Percentiles rank a stretch among this genome's conserved stretches.
Evolutionary conservation across 2,888 invertebrate genomes (phyloP).

Genomic region (Troglohyphantes excavatus): DNA sequence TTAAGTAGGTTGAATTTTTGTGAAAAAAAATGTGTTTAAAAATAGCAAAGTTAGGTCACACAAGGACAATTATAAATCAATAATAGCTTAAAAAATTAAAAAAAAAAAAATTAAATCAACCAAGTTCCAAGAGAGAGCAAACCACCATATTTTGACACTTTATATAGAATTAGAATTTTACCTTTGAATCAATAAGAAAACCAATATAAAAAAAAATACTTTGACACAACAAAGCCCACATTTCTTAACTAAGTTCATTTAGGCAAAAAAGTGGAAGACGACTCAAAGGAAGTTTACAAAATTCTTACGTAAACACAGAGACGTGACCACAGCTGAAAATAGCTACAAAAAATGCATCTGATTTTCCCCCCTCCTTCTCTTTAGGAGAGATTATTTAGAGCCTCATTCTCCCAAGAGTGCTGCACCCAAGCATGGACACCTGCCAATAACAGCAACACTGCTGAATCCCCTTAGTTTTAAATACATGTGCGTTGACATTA

Average conservation of each 20-base stretch:
- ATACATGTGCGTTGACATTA: conserved; percentile 48
- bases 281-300: conserved; percentile 24
- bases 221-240: neutral
- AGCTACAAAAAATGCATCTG: conserved; percentile 52
- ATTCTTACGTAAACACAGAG: conserved; percentile 21
- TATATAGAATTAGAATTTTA: too few species aligned
- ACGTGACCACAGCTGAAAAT: conserved; percentile 45
- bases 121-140: too few species aligned
- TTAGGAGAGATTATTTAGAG: conserved; percentile 66
- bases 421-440: conserved; percentile 76
- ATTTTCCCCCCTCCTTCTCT: conserved; percentile 28
- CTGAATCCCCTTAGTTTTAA: conserved; percentile 62
- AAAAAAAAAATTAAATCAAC: too few species aligned
- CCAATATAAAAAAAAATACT: too few species aligned
- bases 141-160: too few species aligned
- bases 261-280: neutral
- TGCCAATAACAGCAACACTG: conserved; percentile 77
- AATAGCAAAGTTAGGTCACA: too few species aligned
- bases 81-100: too few species aligned
- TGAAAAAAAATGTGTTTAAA: too few species aligned
- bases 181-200: too few species aligned
- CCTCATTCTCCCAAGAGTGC: conserved; percentile 60
- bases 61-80: too few species aligned
- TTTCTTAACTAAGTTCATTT: too few species aligned
- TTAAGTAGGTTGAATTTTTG: too few species aligned